Evolutionary conservation across 2,888 invertebrate species (phyloP).

Genomic region (Caenorhabditis sp.): DNA sequence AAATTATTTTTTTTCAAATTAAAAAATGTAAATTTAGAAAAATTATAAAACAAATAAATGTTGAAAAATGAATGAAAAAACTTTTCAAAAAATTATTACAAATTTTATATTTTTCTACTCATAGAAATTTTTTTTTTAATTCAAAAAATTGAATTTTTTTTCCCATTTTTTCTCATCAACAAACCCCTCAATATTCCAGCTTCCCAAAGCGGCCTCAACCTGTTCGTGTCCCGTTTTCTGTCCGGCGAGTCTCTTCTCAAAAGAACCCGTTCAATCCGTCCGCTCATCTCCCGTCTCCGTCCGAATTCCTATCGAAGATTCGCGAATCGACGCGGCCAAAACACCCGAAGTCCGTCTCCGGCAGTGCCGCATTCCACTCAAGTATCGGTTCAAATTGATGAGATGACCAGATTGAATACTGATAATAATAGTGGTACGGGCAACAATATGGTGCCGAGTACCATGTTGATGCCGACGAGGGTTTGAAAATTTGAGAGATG

Average conservation of each 20-base stretch:
- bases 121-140: no score
- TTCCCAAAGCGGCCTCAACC: slow-evolving; percentile 66
- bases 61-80: background rate
- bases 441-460: background rate
- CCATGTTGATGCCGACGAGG: slow-evolving; percentile 48
- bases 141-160: no score
- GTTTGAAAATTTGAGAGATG: slow-evolving; percentile 35
- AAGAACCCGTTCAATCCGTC: slow-evolving; percentile 70
- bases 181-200: slow-evolving; percentile 60
- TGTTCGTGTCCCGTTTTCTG: slow-evolving; percentile 70
- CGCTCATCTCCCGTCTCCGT: slow-evolving; percentile 69
- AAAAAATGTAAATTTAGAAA: no score
- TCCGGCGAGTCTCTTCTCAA: slow-evolving; percentile 69
- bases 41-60: background rate
- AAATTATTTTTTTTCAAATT: no score
- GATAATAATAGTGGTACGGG: slow-evolving; percentile 16
- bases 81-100: background rate
- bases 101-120: background rate
- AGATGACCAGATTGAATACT: slow-evolving; percentile 33
- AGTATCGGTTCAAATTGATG: slow-evolving; percentile 35
- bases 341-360: slow-evolving; percentile 50
- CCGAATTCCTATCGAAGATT: slow-evolving; percentile 70
- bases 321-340: slow-evolving; percentile 59
- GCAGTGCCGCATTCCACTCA: slow-evolving; percentile 42
- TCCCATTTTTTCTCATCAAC: no score